Percentiles rank a stretch among this genome's conserved stretches.
Evolutionary conservation across 2,888 invertebrate genomes (phyloP).

Genomic region (Cordylochernes scorpioides): DNA sequence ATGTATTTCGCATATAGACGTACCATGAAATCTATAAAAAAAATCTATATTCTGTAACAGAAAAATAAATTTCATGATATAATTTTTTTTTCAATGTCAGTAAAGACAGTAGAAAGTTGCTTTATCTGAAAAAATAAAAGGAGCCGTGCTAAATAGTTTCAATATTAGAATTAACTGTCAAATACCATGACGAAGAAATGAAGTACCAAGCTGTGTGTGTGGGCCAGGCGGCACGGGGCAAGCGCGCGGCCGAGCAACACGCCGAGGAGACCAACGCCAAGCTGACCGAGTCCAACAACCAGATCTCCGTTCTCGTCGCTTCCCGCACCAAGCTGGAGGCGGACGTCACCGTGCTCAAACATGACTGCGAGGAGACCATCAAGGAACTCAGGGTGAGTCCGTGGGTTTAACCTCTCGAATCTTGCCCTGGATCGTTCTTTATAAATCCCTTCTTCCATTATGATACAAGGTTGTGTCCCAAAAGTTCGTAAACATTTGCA

Average conservation of each 20-base stretch:
- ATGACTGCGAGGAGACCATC: constrained; percentile 92
- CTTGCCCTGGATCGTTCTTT: not conserved
- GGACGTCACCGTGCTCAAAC: constrained; percentile 61
- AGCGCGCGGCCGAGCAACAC: constrained; percentile 61
- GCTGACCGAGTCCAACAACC: constrained; percentile 73
- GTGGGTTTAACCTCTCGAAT: not conserved
- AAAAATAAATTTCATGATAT: too few relatives aligned
- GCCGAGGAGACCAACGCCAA: constrained; percentile 70
- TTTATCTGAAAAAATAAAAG: too few relatives aligned
- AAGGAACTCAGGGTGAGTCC: constrained; percentile 53
- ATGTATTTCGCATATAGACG: not conserved
- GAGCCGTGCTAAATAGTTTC: too few relatives aligned
- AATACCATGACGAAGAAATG: too few relatives aligned
- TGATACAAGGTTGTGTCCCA: too few relatives aligned
- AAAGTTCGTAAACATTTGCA: too few relatives aligned
- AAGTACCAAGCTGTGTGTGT: too few relatives aligned
- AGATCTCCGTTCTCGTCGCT: constrained; percentile 80
- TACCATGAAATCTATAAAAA: too few relatives aligned
- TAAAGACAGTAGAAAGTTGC: too few relatives aligned
- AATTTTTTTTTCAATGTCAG: too few relatives aligned
- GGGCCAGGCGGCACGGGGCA: constrained; percentile 59
- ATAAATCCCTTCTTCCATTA: not conserved
- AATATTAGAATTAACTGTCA: too few relatives aligned
- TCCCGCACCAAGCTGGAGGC: constrained; percentile 83
- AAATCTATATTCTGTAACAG: too few relatives aligned